Evolutionary conservation across 2,113 vertebrate genomes (phyloP), one percentile per base, ranked within the genome.

Genomic region (Gasterosteus aculeatus): DNA sequence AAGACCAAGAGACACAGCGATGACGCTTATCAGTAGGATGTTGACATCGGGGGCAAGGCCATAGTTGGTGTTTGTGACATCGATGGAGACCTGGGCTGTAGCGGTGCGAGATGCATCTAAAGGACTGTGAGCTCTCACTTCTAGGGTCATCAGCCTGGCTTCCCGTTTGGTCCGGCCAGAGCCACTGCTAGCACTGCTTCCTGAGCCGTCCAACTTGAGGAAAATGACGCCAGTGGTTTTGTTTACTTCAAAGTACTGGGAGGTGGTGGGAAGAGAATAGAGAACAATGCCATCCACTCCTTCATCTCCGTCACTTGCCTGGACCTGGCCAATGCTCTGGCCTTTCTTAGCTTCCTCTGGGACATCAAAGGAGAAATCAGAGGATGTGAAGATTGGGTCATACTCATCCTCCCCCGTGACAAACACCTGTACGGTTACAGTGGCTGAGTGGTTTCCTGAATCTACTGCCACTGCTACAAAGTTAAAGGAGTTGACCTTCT

Each of bases 321-420:
- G 91, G 56, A 99, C 94, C 0, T 95, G 95, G 10, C 98, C 98
- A 0, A 99, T 95, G 89, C 91, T 96, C 72, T 98, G 96, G 51
- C 98, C 98, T 84, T 95, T 96, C 62, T 75, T 95, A 0, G 97
- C 96, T 0, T 95, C 96, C 85, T 98, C 97, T 0, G 97, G 96
- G n/a, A 99, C 95, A 78, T 97, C 95, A 0, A 99, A 98, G 69
- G 91, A 94, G 87, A 97, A 97, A 61, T 93, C 85, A 0, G 94
- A 90, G 33, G 95, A 94, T 22, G 95, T 90, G 84, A 99, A 99
- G 10, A 97, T 91, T 0, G 98, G 98, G 29, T 98, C 96, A 0
- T 99, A 99, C 51, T 99, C 98, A 0, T 99, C 98, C 78, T 98
- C 98, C 0, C 98, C 98, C 0, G 95, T 97, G 78, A 99, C 94